phyloP scores from a whole-genome alignment of 2,113 vertebrate genomes.

The Steatornis caripensis region DNA sequence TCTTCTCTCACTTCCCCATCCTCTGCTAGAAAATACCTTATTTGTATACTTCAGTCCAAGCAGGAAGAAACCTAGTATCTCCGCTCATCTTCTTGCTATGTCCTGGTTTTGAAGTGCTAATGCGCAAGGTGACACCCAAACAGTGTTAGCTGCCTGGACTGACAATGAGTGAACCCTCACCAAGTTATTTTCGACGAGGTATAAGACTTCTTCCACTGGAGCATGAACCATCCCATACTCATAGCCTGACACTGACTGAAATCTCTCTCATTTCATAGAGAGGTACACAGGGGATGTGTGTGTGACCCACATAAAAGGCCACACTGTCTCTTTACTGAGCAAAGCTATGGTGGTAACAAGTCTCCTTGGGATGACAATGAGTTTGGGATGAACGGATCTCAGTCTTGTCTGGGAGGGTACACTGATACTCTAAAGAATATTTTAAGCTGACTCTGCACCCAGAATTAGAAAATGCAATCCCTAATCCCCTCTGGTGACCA shows the following conservation, averaged over 20 bases:
- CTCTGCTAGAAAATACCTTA: background rate
- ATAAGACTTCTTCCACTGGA: background rate
- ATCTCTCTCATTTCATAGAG: background rate
- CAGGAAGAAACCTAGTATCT: background rate
- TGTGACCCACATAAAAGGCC: background rate
- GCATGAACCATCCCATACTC: background rate
- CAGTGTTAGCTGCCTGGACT: background rate
- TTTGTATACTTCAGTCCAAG: background rate
- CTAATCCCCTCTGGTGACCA: accelerated
- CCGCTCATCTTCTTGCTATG: background rate
- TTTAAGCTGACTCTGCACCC: background rate
- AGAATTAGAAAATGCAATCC: background rate
- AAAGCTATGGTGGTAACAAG: background rate
- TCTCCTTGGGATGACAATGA: background rate
- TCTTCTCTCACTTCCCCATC: background rate
- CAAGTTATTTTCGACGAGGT: background rate
- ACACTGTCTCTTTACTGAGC: background rate
- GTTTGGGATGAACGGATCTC: background rate
- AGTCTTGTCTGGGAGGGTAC: background rate
- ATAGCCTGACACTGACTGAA: background rate
- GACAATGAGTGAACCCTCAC: background rate
- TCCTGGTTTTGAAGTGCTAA: background rate
- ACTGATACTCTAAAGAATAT: background rate
- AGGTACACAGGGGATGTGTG: background rate
- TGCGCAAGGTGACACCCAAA: background rate